Percentiles rank a stretch among this genome's conserved stretches.
Evolutionary conservation across 2,888 invertebrate species (phyloP).

Genomic region (Lasius fuliginosus): DNA sequence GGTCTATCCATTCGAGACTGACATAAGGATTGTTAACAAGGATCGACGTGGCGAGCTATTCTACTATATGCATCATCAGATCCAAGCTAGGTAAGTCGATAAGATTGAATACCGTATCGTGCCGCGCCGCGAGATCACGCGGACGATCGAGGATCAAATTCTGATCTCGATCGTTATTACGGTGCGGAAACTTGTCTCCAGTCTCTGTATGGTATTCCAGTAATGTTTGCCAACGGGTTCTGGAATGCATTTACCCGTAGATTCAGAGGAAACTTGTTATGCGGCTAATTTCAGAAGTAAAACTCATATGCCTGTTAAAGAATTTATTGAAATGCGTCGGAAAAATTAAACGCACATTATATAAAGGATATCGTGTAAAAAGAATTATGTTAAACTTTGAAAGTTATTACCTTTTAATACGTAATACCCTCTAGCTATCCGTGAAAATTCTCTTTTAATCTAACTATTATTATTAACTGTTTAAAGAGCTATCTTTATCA

Average conservation of each 20-base stretch:
- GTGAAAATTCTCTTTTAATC: neutral
- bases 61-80: constrained; percentile 93
- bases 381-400: neutral
- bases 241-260: constrained; percentile 4
- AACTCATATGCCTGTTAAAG: constrained; percentile 14
- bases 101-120: constrained; percentile 33
- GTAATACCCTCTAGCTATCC: neutral
- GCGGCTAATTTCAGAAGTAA: constrained; percentile 8
- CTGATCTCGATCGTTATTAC: constrained; percentile 41
- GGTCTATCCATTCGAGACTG: constrained; percentile 93
- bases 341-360: constrained; percentile 5
- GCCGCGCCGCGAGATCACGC: neutral
- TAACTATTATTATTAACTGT: constrained; percentile 11
- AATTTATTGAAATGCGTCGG: neutral
- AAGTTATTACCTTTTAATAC: neutral
- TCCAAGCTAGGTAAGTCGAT: constrained; percentile 87
- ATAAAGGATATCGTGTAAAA: neutral
- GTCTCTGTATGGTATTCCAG: neutral
- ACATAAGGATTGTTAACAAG: constrained; percentile 90
- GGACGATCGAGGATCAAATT: constrained; percentile 30
- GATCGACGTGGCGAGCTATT: constrained; percentile 93
- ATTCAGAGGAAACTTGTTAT: constrained; percentile 18
- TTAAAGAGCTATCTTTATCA: neutral
- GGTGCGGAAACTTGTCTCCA: constrained; percentile 18
- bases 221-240: constrained; percentile 28